phyloP scores from a whole-genome alignment of 2,797 vertebrate species.

The Ceryle rudis region DNA sequence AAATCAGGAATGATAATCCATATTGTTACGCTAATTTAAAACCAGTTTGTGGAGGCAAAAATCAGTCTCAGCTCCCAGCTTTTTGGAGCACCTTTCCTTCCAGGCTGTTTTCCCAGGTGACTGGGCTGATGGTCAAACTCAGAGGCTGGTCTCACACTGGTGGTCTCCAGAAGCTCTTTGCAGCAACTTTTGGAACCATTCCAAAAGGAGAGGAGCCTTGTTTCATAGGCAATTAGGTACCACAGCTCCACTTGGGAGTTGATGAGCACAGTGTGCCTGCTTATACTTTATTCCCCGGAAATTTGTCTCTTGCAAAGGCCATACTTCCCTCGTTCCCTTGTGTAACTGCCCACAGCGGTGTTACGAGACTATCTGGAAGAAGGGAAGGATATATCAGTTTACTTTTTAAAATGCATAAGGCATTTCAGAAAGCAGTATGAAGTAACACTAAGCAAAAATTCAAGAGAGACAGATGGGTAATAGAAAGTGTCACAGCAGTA shows the following conservation, averaged over 20 bases:
- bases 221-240: neutral
- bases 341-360: neutral
- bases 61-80: neutral
- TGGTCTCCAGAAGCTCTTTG: neutral
- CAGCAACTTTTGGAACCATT: neutral
- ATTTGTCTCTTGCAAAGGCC: neutral
- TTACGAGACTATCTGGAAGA: neutral
- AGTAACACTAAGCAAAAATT: neutral
- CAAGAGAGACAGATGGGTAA: neutral
- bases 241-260: neutral
- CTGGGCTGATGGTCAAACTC: neutral
- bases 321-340: rapidly evolving
- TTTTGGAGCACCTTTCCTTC: neutral
- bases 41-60: neutral
- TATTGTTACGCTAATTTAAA: neutral
- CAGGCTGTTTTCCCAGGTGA: neutral
- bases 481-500: rapidly evolving
- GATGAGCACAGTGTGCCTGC: neutral
- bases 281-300: neutral
- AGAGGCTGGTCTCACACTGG: neutral
- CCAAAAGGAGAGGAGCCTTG: neutral
- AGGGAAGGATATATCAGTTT: neutral
- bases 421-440: neutral
- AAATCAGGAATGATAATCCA: neutral
- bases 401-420: conserved; percentile 13